Evolutionary conservation across 1,140 invertebrate genomes (phyloP).

Genomic region (Scaptodrosophila lebanonensis): DNA sequence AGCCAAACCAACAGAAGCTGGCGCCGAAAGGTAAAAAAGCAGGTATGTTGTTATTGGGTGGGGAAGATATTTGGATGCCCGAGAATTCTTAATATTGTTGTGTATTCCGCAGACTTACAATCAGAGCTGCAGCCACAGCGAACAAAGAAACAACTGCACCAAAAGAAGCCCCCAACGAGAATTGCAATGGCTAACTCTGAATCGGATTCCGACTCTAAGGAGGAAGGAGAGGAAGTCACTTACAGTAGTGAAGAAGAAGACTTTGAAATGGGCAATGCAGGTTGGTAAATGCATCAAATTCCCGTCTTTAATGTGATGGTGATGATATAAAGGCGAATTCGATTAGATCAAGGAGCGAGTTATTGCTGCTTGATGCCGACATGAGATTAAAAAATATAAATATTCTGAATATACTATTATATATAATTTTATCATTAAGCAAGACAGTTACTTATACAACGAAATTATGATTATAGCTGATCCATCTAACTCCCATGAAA

Average conservation of each 20-base stretch:
- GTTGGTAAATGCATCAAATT: neutral
- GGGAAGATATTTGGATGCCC: too few relatives aligned
- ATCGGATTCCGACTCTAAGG: conserved; percentile 48
- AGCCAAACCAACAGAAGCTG: conserved; percentile 9
- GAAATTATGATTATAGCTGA: neutral
- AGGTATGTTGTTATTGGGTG: conserved; percentile 25
- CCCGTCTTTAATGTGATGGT: neutral
- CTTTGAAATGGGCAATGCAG: conserved; percentile 12
- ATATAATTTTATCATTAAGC: neutral
- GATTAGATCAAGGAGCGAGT: conserved; percentile 45
- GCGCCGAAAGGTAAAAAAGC: conserved; percentile 23
- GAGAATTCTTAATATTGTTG: too few relatives aligned
- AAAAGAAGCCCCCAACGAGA: conserved; percentile 56
- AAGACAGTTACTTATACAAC: neutral
- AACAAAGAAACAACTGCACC: conserved; percentile 37
- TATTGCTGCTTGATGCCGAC: conserved; percentile 36
- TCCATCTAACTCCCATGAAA: conserved; percentile 44
- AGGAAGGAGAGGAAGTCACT: conserved; percentile 24
- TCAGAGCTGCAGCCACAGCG: conserved; percentile 37
- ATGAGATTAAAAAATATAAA: conserved; percentile 42
- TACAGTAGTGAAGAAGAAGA: conserved; percentile 19
- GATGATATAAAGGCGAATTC: conserved; percentile 74
- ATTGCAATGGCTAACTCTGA: conserved; percentile 61
- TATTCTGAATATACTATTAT: conserved; percentile 21
- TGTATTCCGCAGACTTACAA: too few relatives aligned